A percentile compares a stretch with the other conserved stretches of the same genome.
phyloP scores from a whole-genome alignment of 2,113 vertebrate species.

The Aptenodytes patagonicus region DNA sequence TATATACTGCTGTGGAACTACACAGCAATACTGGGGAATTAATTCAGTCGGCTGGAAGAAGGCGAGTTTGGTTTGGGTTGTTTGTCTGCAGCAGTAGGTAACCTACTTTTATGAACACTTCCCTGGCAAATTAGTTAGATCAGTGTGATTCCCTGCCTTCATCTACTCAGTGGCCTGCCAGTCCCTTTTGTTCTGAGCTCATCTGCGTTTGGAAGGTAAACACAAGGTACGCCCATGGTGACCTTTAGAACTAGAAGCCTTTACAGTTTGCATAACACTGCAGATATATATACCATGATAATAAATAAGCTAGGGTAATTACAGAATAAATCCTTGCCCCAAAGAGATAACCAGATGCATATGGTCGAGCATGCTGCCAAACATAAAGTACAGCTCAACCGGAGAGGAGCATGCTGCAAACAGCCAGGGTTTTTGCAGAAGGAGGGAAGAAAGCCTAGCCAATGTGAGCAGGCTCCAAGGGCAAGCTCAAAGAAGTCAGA shows the following conservation, averaged over 20 bases:
- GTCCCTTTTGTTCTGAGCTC: conserved; percentile 17
- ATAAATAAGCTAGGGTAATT: conserved; percentile 30
- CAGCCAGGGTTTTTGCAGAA: neutral
- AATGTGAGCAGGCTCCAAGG: neutral
- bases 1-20: neutral
- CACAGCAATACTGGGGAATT: neutral
- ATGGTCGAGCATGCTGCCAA: neutral
- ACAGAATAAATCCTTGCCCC: conserved; percentile 21
- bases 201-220: neutral
- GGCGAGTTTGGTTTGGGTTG: neutral
- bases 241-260: conserved; percentile 32
- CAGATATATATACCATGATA: neutral
- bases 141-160: neutral
- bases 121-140: neutral
- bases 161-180: neutral
- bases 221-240: neutral
- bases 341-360: neutral
- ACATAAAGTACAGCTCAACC: neutral
- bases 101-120: neutral
- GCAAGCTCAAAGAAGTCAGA: neutral
- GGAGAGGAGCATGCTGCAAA: neutral
- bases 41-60: neutral
- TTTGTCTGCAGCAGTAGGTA: neutral
- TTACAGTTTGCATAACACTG: conserved; percentile 14
- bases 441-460: neutral